phyloP scores from a whole-genome alignment of 1,140 invertebrate genomes.

The Mizuhopecten yessoensis region DNA sequence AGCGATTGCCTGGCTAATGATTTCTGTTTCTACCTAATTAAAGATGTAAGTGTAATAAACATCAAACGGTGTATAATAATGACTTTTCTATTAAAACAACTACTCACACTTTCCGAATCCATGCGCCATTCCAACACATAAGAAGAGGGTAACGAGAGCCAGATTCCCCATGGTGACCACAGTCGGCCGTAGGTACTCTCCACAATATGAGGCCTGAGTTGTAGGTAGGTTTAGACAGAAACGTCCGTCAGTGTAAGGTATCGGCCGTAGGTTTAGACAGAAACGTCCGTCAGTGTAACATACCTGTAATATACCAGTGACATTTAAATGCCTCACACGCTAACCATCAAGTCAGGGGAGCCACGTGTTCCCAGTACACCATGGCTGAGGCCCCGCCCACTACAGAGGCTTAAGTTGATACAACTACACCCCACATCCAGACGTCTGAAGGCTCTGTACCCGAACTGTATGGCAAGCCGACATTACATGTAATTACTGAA shows the following conservation, averaged over 20 bases:
- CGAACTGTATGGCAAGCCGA: too few species aligned
- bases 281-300: background rate
- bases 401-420: background rate
- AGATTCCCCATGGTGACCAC: background rate
- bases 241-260: too few species aligned
- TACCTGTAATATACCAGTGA: background rate
- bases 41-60: too few species aligned
- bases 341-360: background rate
- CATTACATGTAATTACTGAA: too few species aligned
- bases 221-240: background rate
- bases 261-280: too few species aligned
- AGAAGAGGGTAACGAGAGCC: background rate
- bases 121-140: background rate
- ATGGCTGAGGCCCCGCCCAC: background rate
- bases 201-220: background rate
- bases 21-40: too few species aligned
- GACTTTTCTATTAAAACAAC: background rate
- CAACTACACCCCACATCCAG: background rate
- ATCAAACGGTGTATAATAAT: too few species aligned
- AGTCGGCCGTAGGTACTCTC: too few species aligned
- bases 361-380: background rate
- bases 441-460: too few species aligned
- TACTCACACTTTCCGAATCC: background rate
- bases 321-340: background rate
- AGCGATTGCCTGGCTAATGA: too few species aligned